Conservation (phyloP, 2,888 invertebrate species). For the Crocallis elinguaria region DNA sequence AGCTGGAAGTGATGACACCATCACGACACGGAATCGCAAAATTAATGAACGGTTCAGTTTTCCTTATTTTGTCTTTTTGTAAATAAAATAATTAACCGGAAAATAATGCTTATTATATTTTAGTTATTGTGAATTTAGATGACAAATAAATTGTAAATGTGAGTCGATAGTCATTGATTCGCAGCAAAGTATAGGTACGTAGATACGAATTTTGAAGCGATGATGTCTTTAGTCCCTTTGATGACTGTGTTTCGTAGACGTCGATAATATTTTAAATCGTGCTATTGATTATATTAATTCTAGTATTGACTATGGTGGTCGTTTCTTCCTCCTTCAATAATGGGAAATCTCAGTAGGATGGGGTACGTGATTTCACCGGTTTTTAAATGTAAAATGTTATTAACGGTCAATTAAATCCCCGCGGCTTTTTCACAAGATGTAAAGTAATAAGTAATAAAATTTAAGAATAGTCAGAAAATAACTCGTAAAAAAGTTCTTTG, state of each 20-base stretch:
- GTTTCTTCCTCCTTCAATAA: background rate
- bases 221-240: too few species aligned
- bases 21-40: background rate
- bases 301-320: too few species aligned
- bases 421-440: background rate
- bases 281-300: too few species aligned
- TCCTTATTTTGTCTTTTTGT: background rate
- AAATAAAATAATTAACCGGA: background rate
- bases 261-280: too few species aligned
- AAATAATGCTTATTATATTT: background rate
- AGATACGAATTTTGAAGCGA: background rate
- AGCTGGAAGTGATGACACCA: too few species aligned
- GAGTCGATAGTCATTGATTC: too few species aligned
- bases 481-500: background rate
- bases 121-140: background rate
- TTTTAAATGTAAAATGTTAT: background rate
- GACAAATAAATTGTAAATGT: background rate
- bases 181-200: background rate
- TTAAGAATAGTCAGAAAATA: background rate
- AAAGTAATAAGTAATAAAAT: constrained; percentile 7
- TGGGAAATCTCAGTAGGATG: background rate
- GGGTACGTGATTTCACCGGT: background rate
- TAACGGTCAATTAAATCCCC: background rate
- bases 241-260: too few species aligned
- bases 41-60: background rate